phyloP scores from a whole-genome alignment of 1,140 invertebrate species.

The Brachionus calyciflorus region DNA sequence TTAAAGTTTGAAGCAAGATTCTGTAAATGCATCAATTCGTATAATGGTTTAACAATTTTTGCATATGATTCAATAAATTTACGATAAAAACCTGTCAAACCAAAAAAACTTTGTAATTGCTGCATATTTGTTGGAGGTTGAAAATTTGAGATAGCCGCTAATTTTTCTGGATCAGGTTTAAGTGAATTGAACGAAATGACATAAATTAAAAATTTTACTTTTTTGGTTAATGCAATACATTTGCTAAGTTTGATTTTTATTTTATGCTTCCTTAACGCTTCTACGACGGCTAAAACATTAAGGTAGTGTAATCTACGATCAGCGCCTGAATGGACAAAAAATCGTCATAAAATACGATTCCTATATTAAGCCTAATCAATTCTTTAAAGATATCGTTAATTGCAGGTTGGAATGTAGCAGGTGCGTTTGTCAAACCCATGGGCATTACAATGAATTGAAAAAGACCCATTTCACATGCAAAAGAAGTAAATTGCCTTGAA shows the following conservation, averaged over 20 bases:
- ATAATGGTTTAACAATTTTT: too few species aligned
- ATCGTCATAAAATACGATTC: neutral
- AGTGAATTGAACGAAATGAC: constrained; percentile 45
- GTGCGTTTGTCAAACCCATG: constrained; percentile 58
- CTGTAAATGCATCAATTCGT: too few species aligned
- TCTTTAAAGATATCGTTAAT: constrained; percentile 49
- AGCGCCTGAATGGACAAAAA: neutral
- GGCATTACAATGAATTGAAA: constrained; percentile 55
- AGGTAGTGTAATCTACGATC: neutral
- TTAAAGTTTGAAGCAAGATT: too few species aligned
- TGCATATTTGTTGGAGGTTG: constrained; percentile 44
- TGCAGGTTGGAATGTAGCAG: constrained; percentile 55
- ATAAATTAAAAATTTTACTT: constrained; percentile 47
- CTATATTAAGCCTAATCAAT: neutral
- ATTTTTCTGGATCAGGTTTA: constrained; percentile 48
- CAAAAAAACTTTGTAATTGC: too few species aligned
- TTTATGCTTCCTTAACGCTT: constrained; percentile 53
- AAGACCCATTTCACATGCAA: neutral
- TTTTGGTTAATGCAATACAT: constrained; percentile 52
- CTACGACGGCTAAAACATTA: constrained; percentile 51
- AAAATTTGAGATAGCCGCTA: constrained; percentile 48
- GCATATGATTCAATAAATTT: too few species aligned
- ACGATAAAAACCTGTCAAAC: too few species aligned
- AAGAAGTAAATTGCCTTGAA: neutral
- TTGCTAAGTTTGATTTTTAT: constrained; percentile 59